Percentiles rank a stretch among this genome's conserved stretches.
Evolutionary conservation across 1,140 invertebrate genomes (phyloP).

Genomic region (Ceratina japonica): DNA sequence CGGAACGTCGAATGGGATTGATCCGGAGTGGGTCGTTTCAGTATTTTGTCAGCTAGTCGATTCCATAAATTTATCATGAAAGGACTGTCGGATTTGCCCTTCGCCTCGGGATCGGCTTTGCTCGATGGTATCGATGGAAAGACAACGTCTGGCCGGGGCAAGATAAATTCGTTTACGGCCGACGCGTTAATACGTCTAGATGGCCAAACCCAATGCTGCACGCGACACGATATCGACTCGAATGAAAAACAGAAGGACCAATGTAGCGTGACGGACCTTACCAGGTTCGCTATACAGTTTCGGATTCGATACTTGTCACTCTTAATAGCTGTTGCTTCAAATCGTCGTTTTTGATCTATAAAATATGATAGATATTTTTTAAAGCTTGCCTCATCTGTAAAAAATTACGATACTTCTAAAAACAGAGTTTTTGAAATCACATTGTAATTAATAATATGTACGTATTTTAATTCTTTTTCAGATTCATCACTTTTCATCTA

Average conservation of each 20-base stretch:
- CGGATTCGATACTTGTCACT: not conserved
- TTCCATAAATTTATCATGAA: slow-evolving; percentile 32
- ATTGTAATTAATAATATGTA: too few relatives aligned
- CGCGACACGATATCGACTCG: slow-evolving; percentile 28
- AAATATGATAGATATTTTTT: too few relatives aligned
- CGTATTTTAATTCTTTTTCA: too few relatives aligned
- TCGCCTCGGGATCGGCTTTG: not conserved
- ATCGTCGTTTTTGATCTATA: too few relatives aligned
- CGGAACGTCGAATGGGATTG: not conserved
- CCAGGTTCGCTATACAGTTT: too few relatives aligned
- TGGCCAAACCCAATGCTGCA: slow-evolving; percentile 32
- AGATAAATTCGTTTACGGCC: slow-evolving; percentile 61
- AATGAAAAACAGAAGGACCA: slow-evolving; percentile 28
- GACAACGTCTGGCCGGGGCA: slow-evolving; percentile 57
- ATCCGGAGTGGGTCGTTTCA: not conserved
- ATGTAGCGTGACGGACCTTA: slow-evolving; percentile 28
- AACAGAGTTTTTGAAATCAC: too few relatives aligned
- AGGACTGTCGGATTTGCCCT: not conserved
- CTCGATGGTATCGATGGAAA: slow-evolving; percentile 46
- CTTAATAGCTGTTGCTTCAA: not conserved
- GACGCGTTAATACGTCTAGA: slow-evolving; percentile 54
- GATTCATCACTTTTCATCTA: too few relatives aligned
- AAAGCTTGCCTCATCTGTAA: too few relatives aligned
- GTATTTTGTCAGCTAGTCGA: not conserved
- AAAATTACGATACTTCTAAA: too few relatives aligned